Conservation (phyloP, 2,113 vertebrate genomes). For the Chlorocebus sabaeus region DNA sequence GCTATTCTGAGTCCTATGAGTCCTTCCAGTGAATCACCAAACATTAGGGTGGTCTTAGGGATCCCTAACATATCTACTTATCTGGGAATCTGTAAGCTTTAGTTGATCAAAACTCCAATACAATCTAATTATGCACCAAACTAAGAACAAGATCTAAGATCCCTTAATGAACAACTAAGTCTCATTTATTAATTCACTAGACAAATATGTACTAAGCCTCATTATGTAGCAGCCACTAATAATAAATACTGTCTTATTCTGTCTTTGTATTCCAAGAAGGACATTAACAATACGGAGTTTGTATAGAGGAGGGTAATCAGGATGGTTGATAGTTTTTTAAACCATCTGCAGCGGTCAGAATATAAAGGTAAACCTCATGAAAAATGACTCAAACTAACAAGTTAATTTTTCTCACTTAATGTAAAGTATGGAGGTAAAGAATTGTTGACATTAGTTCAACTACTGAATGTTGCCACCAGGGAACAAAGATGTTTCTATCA, state of each 20-base stretch:
- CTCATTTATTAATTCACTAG: background rate
- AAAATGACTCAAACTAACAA: background rate
- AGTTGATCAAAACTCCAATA: background rate
- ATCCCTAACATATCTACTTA: background rate
- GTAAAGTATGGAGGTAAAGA: background rate
- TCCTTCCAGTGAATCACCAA: background rate
- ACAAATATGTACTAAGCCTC: background rate
- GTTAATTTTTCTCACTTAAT: background rate
- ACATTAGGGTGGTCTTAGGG: background rate
- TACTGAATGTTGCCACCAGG: background rate
- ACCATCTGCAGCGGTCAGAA: background rate
- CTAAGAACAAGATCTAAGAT: background rate
- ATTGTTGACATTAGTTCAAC: background rate
- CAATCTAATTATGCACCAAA: background rate
- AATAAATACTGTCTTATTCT: background rate
- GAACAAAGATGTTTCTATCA: background rate
- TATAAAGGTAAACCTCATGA: background rate
- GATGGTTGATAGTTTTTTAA: background rate
- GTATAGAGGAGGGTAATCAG: background rate
- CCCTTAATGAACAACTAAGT: background rate
- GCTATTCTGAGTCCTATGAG: background rate
- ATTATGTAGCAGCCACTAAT: background rate
- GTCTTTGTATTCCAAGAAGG: background rate
- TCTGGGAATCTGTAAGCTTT: background rate
- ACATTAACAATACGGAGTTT: background rate